phyloP scores from a whole-genome alignment of 2,113 vertebrate genomes.

The Cygnus atratus region DNA sequence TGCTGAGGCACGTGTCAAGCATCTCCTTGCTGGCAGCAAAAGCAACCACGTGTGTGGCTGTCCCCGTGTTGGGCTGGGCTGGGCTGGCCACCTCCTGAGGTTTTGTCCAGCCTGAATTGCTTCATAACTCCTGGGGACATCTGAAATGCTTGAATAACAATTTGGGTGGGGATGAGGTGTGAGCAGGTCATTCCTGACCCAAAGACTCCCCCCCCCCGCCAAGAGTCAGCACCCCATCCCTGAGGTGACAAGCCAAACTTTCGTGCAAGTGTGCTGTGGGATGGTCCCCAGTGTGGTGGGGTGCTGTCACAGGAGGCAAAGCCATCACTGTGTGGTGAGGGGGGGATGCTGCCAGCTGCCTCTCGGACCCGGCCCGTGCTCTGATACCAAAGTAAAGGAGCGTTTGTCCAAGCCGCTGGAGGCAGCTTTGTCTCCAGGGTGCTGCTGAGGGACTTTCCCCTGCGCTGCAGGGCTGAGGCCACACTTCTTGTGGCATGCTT shows the following conservation, averaged over 20 bases:
- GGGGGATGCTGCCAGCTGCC: background rate
- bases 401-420: background rate
- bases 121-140: background rate
- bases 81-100: background rate
- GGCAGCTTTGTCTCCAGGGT: background rate
- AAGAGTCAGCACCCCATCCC: background rate
- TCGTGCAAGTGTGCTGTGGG: background rate
- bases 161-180: background rate
- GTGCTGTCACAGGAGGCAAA: background rate
- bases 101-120: background rate
- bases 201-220: background rate
- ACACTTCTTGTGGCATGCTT: background rate
- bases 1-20: fast-evolving
- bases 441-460: background rate
- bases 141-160: background rate
- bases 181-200: background rate
- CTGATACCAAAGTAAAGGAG: background rate
- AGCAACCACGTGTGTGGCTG: fast-evolving
- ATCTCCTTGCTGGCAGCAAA: fast-evolving
- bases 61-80: background rate
- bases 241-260: background rate
- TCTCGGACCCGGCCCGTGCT: fast-evolving
- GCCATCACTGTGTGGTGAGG: background rate
- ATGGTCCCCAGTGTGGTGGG: background rate
- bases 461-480: fast-evolving